A percentile compares a stretch with the other conserved stretches of the same genome.
Evolutionary conservation across 2,888 invertebrate species (phyloP).

Genomic region (Diadegma fenestrale): DNA sequence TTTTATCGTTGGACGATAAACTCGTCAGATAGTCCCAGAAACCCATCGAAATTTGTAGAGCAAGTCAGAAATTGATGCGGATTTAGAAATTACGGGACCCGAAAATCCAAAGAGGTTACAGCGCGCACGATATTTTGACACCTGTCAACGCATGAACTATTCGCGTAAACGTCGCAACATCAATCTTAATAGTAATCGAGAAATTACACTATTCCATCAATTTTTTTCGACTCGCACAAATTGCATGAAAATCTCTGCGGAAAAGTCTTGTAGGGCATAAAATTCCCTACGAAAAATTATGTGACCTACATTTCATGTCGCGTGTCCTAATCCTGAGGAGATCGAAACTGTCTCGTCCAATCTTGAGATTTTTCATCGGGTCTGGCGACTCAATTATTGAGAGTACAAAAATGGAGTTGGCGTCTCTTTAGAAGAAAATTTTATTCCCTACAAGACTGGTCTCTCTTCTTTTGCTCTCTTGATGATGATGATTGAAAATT

Average conservation of each 20-base stretch:
- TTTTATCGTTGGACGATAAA: slow-evolving; percentile 41
- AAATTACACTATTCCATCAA: neutral
- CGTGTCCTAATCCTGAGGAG: neutral
- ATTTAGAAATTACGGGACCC: neutral
- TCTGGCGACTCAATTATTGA: neutral
- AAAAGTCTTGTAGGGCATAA: neutral
- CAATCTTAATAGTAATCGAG: neutral
- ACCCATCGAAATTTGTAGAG: slow-evolving; percentile 26
- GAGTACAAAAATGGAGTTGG: neutral
- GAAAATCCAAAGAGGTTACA: slow-evolving; percentile 4
- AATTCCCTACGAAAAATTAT: neutral
- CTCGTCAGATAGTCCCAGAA: slow-evolving; percentile 26
- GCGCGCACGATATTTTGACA: slow-evolving; percentile 8
- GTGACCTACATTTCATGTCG: neutral
- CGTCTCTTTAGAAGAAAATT: neutral
- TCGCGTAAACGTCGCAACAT: neutral
- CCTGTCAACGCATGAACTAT: slow-evolving; percentile 20
- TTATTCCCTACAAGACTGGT: neutral
- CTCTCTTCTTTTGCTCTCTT: neutral
- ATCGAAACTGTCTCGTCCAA: neutral
- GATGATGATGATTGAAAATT: neutral
- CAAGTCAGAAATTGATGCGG: neutral
- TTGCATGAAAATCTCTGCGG: neutral
- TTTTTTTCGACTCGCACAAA: neutral
- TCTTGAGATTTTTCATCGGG: neutral